Conservation (phyloP, 2,113 vertebrate genomes). For the Neofelis nebulosa region DNA sequence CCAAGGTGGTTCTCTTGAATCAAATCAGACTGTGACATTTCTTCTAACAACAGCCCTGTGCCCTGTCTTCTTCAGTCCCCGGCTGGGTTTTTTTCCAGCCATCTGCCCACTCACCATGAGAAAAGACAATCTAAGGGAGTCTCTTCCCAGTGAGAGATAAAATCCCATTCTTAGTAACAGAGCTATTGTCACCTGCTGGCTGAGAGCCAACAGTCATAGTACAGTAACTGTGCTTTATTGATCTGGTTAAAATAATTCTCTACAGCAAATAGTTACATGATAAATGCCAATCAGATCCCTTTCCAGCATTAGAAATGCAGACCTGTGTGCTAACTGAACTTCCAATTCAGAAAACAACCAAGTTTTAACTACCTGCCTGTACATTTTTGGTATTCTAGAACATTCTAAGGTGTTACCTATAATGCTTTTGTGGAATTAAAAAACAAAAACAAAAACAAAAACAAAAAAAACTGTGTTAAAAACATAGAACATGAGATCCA, state of each 20-base stretch:
- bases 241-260: background rate
- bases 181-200: background rate
- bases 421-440: background rate
- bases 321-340: background rate
- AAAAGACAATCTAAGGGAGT: background rate
- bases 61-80: background rate
- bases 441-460: too few relatives aligned
- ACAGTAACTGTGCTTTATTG: background rate
- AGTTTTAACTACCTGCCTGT: background rate
- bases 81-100: background rate
- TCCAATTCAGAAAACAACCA: background rate
- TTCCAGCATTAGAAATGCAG: background rate
- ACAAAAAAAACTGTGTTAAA: background rate
- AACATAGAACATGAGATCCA: background rate
- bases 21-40: background rate
- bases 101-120: background rate
- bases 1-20: background rate
- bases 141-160: background rate
- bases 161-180: background rate
- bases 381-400: background rate
- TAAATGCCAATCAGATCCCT: background rate
- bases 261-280: background rate
- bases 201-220: background rate
- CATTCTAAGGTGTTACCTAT: background rate
- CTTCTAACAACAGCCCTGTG: background rate